Percentiles rank a stretch among this genome's conserved stretches.
Conservation (phyloP, 2,113 vertebrate species). For the Sapajus apella region DNA sequence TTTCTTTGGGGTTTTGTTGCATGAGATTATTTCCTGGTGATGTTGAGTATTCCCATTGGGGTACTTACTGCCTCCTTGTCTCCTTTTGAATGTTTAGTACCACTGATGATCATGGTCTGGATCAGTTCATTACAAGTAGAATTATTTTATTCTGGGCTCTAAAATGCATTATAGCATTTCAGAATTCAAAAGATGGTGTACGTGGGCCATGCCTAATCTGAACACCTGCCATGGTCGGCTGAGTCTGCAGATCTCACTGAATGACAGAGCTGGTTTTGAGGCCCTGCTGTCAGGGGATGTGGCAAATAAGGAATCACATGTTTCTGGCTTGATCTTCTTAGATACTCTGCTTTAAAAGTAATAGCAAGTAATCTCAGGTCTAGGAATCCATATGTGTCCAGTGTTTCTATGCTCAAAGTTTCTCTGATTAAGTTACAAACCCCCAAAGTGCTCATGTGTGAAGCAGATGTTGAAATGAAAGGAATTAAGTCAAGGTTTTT, state of each 20-base stretch:
- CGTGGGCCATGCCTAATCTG: background rate
- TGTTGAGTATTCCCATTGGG: accelerated
- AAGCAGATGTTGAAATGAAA: background rate
- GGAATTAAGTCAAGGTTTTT: background rate
- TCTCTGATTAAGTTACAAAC: background rate
- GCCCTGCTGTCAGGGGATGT: background rate
- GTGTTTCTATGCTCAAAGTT: background rate
- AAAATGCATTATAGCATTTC: background rate
- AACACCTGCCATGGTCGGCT: background rate
- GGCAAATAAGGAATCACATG: accelerated
- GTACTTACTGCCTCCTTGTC: accelerated
- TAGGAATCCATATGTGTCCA: background rate
- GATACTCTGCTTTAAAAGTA: background rate
- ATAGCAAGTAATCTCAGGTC: background rate
- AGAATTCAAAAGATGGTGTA: background rate
- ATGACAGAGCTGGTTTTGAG: background rate
- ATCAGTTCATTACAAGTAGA: background rate
- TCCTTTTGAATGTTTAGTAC: too few relatives aligned
- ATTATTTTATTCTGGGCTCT: background rate
- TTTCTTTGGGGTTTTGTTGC: background rate
- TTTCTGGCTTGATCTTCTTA: background rate
- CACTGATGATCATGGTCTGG: background rate
- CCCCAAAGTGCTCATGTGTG: background rate
- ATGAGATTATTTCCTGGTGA: background rate
- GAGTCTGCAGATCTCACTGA: too few relatives aligned